phyloP scores from a whole-genome alignment of 2,888 invertebrate genomes.

The Panzeria rudis region DNA sequence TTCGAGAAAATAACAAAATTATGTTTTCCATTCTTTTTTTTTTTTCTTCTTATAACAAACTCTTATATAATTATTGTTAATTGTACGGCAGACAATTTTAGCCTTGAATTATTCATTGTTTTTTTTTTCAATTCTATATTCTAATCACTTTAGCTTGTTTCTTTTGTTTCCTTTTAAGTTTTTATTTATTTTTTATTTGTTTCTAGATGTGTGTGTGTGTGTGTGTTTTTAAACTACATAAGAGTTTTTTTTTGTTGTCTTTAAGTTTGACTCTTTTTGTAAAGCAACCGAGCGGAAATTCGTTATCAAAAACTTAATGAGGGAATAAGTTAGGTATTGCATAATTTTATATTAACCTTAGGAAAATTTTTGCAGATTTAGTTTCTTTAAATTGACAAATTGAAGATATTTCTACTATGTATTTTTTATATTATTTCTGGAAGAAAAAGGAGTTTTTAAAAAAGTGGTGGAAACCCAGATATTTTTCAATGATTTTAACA shows the following conservation, averaged over 20 bases:
- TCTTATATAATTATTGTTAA: conserved; percentile 4
- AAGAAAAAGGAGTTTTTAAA: too few species aligned
- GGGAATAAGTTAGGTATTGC: background rate
- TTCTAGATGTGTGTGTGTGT: background rate
- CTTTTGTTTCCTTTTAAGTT: background rate
- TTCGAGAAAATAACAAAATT: background rate
- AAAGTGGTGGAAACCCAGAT: too few species aligned
- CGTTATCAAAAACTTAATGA: background rate
- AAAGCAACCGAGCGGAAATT: conserved; percentile 37
- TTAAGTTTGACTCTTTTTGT: conserved; percentile 4
- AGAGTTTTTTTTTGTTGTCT: conserved; percentile 2
- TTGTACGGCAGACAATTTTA: background rate
- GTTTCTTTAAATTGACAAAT: background rate
- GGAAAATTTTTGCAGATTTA: background rate
- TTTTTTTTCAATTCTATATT: conserved; percentile 22
- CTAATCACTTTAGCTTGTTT: conserved; percentile 18
- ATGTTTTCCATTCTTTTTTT: background rate
- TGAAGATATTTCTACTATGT: too few species aligned
- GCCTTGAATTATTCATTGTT: conserved; percentile 24
- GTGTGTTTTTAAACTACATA: background rate
- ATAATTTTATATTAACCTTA: conserved; percentile 16
- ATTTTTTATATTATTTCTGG: too few species aligned
- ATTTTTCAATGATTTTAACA: too few species aligned
- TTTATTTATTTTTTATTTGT: background rate
- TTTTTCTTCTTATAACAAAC: background rate